These are phyloP conservation scores for Thaumetopoea pityocampa DNA, from an alignment of 1,140 invertebrate genomes.

Conservation along the genomic window DNA sequence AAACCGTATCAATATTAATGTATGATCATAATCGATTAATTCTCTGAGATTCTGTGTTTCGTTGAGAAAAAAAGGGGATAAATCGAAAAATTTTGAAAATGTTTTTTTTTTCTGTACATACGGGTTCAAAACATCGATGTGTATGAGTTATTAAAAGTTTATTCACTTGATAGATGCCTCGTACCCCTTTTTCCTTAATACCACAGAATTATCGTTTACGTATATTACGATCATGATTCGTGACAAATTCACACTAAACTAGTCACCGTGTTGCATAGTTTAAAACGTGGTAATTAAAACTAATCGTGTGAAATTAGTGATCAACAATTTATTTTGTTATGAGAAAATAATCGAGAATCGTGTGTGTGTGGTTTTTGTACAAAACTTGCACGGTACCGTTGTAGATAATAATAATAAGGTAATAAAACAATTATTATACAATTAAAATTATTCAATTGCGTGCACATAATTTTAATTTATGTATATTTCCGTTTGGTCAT, in stretches of 20 bases:
- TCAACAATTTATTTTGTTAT: slow-evolving; percentile 18
- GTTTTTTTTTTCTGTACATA: no score
- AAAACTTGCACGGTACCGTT: slow-evolving; percentile 16
- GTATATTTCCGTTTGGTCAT: slow-evolving; percentile 9
- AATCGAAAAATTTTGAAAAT: no score
- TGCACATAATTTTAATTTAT: slow-evolving; percentile 11
- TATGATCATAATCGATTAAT: no score
- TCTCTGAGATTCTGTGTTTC: no score
- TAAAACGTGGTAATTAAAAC: slow-evolving; percentile 22
- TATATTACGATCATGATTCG: slow-evolving; percentile 21
- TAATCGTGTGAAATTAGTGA: slow-evolving; percentile 20
- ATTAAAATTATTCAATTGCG: slow-evolving; percentile 7
- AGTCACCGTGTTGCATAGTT: slow-evolving; percentile 20
- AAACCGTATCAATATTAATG: no score
- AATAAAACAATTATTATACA: neutral
- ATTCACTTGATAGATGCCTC: no score
- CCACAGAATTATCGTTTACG: slow-evolving; percentile 7
- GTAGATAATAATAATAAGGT: slow-evolving; percentile 8
- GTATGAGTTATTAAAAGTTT: no score
- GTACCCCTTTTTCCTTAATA: no score
- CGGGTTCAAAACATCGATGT: no score
- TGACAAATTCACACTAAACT: slow-evolving; percentile 27
- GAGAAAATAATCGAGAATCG: slow-evolving; percentile 15
- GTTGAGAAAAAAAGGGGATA: no score
- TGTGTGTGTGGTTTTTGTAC: slow-evolving; percentile 13